Base-by-base conservation (phyloP, 2,113 vertebrate species). In the Lonchura striata region DNA sequence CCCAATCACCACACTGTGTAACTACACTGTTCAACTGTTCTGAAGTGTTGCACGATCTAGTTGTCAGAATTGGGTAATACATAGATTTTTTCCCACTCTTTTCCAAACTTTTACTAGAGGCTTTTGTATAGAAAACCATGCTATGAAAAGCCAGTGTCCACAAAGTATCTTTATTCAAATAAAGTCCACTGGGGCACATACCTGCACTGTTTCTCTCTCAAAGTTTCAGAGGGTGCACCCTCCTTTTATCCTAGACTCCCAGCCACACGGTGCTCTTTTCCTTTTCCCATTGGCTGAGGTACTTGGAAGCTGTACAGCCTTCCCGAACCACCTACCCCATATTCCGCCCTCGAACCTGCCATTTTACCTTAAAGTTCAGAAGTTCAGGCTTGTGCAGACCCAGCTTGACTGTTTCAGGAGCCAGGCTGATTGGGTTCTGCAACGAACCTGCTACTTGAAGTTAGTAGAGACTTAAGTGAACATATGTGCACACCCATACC, bases 161-260 rank as follows among this genome's bases (percentile, higher is more conserved):
- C 6, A n/a, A 39, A 7, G 10, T 7, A 28, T 7, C 28, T 68
- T 47, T 14, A 57, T 33, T 21, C 5, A 1, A 49, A 18, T 57
- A 22, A 27, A 47, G 7, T 3, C 13, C 28, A 9, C 35, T 7
- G 17, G 8, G 22, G 8, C 13, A 31, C 27, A 13, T 0, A 0
- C 7, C 50, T 4, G 1, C 2, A 4, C 2, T 0, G 5, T 47
- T 63, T 33, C 17, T 39, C 42, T 39, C 63, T 33, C 8, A 2
- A 47, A 8, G 17, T 17, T 47, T 37, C 14, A 4, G 9, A 27
- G 17, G 16, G 21, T 0, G 1, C 63, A 47, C 13, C 52, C 41
- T 33, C 22, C 22, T 57, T 33, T 22, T 22, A 57, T 7, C 37
- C 33, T 7, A 8, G n/a, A 52, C 37, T 31, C 77, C 39, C 1